phyloP scores from a whole-genome alignment of 2,113 vertebrate species.

The Morone saxatilis region DNA sequence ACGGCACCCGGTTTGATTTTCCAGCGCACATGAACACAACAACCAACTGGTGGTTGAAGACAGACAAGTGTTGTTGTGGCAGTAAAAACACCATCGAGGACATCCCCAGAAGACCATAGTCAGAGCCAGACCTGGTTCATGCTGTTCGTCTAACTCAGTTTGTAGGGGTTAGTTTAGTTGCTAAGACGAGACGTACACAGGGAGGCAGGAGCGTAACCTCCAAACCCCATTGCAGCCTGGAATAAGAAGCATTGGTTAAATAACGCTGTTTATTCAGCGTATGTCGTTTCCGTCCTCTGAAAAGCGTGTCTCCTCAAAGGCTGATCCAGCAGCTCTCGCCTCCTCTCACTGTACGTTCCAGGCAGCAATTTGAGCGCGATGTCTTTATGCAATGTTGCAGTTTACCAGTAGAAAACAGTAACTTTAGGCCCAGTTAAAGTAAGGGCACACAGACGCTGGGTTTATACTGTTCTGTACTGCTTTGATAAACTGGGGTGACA shows the following conservation, averaged over 20 bases:
- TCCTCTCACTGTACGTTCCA: slow-evolving; percentile 12
- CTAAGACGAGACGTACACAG: not conserved
- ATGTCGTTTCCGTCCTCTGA: slow-evolving; percentile 43
- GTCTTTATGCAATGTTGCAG: too few relatives aligned
- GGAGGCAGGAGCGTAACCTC: accelerated
- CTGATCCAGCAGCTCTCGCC: slow-evolving; percentile 38
- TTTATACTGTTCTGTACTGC: slow-evolving; percentile 42
- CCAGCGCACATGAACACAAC: not conserved
- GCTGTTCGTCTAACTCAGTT: not conserved
- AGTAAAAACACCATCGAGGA: not conserved
- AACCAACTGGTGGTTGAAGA: not conserved
- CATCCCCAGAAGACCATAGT: too few relatives aligned
- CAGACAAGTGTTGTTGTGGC: not conserved
- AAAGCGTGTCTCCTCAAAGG: not conserved
- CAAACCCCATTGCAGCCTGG: not conserved
- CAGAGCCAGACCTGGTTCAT: too few relatives aligned
- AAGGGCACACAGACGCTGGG: slow-evolving; percentile 52
- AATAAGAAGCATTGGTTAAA: not conserved
- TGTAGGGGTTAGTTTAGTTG: not conserved
- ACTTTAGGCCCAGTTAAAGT: slow-evolving; percentile 55
- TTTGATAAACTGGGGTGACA: slow-evolving; percentile 62
- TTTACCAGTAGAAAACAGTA: slow-evolving; percentile 58
- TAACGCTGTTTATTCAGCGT: slow-evolving; percentile 4
- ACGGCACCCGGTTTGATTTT: too few relatives aligned
- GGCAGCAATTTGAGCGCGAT: slow-evolving; percentile 69